Evolutionary conservation across 1,140 invertebrate species (phyloP), one percentile per base, ranked within the genome.

Genomic region (Trichogramma pretiosum): DNA sequence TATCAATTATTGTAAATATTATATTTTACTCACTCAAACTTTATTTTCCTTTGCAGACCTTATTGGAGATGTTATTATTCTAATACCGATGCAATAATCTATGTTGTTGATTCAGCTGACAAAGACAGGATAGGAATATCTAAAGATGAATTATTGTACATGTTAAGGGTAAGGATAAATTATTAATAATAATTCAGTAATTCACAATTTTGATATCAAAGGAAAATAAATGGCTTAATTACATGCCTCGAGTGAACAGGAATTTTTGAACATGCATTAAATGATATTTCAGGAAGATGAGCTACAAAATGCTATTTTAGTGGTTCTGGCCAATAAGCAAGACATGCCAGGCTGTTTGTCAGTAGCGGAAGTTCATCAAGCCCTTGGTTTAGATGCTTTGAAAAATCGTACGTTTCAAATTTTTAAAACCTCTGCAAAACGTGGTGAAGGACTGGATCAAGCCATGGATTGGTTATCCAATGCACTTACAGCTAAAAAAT

Each of bases 1-100:
- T n/a, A n/a, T n/a, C n/a, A n/a, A n/a, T n/a, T 9, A 30, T 9
- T 30, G 28, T 42, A 37, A 28, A 32, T 24, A 40, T 18, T 28
- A 35, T 30, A 32, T 48, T 14, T 3, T n/a, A 34, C 22, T 37
- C 30, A 46, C 34, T 39, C 37, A 52, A n/a, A 35, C 43, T 18
- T 46, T 33, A 52, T 36, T 18, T 40, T 80, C 78, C 55, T 52
- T 82, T 80, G 48, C 70, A 91, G 94, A 75, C 96, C 96, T 13
- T 99, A 99, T 65, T 99, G 96, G 96, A 80, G 96, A 72, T 99
- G 96, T 80, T 99, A 99, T 72, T 99, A 97, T 73, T 94, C 93
- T 43, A 99, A 99, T 73, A 99, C 96, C 67, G 96, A 99, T 79
- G 96, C 96, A 61, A 97, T 99, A 63, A 97, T 99, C 61, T 99